These are phyloP conservation scores for Drosophila melanogaster DNA, from an alignment of 1,140 invertebrate species.

Conservation along the genomic window DNA sequence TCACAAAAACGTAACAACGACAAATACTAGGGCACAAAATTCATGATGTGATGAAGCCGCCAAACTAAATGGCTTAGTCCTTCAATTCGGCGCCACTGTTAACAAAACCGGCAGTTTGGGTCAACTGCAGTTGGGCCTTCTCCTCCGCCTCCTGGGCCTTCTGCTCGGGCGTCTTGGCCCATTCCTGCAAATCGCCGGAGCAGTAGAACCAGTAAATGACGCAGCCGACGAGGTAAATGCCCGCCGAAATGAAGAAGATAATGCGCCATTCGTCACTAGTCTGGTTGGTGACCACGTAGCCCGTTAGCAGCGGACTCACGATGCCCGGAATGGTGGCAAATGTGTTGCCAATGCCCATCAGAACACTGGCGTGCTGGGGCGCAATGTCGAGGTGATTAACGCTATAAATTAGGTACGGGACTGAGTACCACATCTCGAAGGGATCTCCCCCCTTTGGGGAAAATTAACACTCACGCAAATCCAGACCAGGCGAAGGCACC, in stretches of 20 bases:
- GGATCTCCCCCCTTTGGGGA: background rate
- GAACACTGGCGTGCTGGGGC: constrained; percentile 91
- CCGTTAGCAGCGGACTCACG: constrained; percentile 91
- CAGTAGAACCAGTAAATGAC: constrained; percentile 92
- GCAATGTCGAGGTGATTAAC: constrained; percentile 95
- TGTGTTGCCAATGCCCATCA: constrained; percentile 96
- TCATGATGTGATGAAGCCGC: constrained; percentile 50
- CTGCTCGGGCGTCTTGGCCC: constrained; percentile 86
- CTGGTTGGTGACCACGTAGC: constrained; percentile 90
- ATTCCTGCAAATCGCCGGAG: constrained; percentile 91
- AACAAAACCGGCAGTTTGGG: constrained; percentile 55
- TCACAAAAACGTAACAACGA: constrained; percentile 64
- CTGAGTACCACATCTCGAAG: background rate
- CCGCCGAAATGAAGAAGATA: constrained; percentile 93
- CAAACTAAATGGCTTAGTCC: constrained; percentile 54
- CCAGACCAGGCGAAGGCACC: constrained; percentile 96
- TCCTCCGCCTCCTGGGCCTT: constrained; percentile 62
- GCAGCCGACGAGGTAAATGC: constrained; percentile 91
- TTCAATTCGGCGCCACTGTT: constrained; percentile 71
- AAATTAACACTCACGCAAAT: constrained; percentile 87
- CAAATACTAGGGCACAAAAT: constrained; percentile 53
- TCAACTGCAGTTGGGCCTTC: constrained; percentile 64
- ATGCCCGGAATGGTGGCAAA: constrained; percentile 95
- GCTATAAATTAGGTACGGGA: constrained; percentile 83
- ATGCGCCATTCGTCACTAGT: constrained; percentile 91